Percentiles rank a stretch among this genome's conserved stretches.
Conservation (phyloP, 2,113 vertebrate species). For the Saccopteryx bilineata region DNA sequence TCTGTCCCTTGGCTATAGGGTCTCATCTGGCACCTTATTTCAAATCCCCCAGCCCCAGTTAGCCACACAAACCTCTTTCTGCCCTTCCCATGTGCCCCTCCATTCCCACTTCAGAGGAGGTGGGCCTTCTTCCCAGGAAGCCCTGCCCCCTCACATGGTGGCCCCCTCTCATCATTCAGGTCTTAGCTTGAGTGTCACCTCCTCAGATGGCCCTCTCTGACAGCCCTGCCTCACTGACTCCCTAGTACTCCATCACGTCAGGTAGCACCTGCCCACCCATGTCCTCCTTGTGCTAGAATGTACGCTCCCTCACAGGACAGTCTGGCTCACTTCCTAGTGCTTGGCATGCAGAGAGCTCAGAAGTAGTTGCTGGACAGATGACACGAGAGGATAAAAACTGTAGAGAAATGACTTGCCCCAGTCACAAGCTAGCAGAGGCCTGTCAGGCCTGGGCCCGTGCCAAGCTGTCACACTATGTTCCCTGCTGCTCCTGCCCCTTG, state of each 20-base stretch:
- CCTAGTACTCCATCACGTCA: too few relatives aligned
- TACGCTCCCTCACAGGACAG: not conserved
- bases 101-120: too few relatives aligned
- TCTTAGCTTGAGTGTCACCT: not conserved
- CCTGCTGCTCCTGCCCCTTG: not conserved
- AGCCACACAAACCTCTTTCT: not conserved
- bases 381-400: not conserved
- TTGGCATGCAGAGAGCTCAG: not conserved
- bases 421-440: not conserved
- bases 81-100: not conserved
- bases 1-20: not conserved
- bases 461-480: accelerated
- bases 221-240: not conserved
- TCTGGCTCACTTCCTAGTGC: not conserved
- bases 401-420: not conserved
- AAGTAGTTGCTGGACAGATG: not conserved
- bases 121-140: not conserved
- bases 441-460: not conserved
- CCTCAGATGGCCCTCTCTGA: too few relatives aligned
- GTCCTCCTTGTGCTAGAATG: not conserved
- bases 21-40: not conserved
- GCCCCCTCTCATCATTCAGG: not conserved
- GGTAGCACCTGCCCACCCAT: accelerated
- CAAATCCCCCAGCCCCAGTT: too few relatives aligned
- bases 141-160: not conserved